These are phyloP conservation scores for Drosophila chauvacae DNA, from an alignment of 1,140 invertebrate species.

Conservation along the genomic window DNA sequence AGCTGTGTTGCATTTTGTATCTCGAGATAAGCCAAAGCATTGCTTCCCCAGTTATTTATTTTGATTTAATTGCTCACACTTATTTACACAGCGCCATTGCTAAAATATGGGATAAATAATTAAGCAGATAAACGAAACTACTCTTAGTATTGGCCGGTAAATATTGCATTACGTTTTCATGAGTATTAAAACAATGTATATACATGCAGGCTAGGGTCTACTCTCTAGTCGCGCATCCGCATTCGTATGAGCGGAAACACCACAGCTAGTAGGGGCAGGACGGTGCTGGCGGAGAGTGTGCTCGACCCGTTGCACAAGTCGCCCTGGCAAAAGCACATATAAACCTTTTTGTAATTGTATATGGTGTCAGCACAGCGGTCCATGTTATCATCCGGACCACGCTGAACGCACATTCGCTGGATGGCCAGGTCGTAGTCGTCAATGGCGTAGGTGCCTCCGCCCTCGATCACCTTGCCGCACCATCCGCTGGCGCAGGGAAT, in stretches of 20 bases:
- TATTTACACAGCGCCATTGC: constrained; percentile 3
- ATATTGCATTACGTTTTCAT: constrained; percentile 17
- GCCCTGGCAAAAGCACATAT: constrained; percentile 96
- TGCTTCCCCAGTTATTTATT: not conserved
- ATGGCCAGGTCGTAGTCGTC: constrained; percentile 94
- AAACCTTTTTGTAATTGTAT: constrained; percentile 92
- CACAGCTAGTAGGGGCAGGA: not conserved
- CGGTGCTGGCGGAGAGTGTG: not conserved
- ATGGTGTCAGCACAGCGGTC: constrained; percentile 94
- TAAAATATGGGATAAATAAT: not conserved
- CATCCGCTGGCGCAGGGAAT: constrained; percentile 95
- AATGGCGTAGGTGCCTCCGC: constrained; percentile 88
- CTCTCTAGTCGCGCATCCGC: constrained; percentile 11
- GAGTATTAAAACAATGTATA: constrained; percentile 31
- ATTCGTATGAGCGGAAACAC: not conserved
- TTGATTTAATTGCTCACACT: constrained; percentile 8
- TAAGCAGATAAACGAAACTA: not conserved
- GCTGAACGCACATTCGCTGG: constrained; percentile 93
- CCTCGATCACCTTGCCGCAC: constrained; percentile 96
- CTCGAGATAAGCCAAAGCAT: not conserved
- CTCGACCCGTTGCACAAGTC: constrained; percentile 91
- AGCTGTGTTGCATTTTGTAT: not conserved
- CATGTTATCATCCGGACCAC: constrained; percentile 93
- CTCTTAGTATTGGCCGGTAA: not conserved
- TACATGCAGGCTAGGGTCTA: constrained; percentile 17